Percentiles rank a stretch among this genome's conserved stretches.
These are phyloP conservation scores for Quadroppia sp. DNA, from an alignment of 2,888 invertebrate genomes.

Conservation along the genomic window DNA sequence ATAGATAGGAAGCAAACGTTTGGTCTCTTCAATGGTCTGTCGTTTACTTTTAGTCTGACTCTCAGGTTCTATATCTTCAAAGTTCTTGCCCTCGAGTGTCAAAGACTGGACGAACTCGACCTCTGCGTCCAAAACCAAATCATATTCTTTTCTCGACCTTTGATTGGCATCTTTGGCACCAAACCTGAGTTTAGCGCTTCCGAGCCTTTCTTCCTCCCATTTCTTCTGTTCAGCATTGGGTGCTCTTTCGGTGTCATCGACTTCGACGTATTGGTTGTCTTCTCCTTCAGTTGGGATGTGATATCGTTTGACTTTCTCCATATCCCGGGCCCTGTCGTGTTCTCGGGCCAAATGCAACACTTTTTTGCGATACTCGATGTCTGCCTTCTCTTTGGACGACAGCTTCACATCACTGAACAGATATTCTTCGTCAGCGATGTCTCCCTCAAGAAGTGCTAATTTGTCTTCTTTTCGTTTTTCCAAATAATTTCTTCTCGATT, in stretches of 20 bases:
- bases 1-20: conserved; percentile 86
- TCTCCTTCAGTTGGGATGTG: conserved; percentile 75
- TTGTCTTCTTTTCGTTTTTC: conserved; percentile 96
- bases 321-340: conserved; percentile 87
- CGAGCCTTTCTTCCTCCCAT: conserved; percentile 97
- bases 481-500: conserved; percentile 88
- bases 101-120: conserved; percentile 87
- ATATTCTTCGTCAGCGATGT: conserved; percentile 92
- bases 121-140: conserved; percentile 87
- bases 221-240: conserved; percentile 65
- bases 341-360: conserved; percentile 85
- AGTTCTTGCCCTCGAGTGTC: conserved; percentile 56
- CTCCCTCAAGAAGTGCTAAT: conserved; percentile 86
- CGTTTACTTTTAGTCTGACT: conserved; percentile 3
- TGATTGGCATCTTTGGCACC: conserved; percentile 77
- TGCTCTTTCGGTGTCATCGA: conserved; percentile 73
- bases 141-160: conserved; percentile 62
- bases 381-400: conserved; percentile 76
- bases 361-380: conserved; percentile 83
- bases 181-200: conserved; percentile 83
- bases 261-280: conserved; percentile 63
- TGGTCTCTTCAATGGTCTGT: conserved; percentile 78
- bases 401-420: conserved; percentile 84
- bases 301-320: conserved; percentile 88
- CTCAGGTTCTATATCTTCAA: conserved; percentile 50